These are phyloP conservation scores for Camelus bactrianus DNA, from an alignment of 2,113 vertebrate genomes.

Conservation along the genomic window DNA sequence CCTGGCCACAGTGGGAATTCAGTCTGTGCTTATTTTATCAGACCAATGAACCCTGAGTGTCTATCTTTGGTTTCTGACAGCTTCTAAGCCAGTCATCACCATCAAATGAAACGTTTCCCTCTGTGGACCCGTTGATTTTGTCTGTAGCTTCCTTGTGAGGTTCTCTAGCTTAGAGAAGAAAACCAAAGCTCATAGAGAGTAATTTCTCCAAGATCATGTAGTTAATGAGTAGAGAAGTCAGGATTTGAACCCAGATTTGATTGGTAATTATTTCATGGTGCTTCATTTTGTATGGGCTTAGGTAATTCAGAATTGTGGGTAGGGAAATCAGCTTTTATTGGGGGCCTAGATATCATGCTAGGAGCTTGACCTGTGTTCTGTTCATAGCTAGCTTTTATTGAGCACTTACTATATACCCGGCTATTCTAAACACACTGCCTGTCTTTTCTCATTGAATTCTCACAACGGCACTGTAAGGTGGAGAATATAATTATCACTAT, in stretches of 20 bases:
- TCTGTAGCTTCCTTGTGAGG: background rate
- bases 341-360: background rate
- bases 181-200: background rate
- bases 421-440: background rate
- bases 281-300: background rate
- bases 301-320: background rate
- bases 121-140: background rate
- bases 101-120: background rate
- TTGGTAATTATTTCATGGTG: background rate
- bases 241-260: background rate
- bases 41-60: background rate
- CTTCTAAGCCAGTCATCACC: background rate
- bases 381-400: background rate
- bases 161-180: background rate
- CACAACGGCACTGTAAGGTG: background rate
- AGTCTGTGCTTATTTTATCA: background rate
- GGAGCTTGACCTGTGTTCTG: background rate
- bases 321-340: background rate
- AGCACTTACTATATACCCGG: background rate
- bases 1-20: background rate
- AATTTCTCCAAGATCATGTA: background rate
- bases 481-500: background rate
- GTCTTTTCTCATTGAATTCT: background rate
- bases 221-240: background rate
- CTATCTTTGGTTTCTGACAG: background rate